Conservation (phyloP, 2,113 vertebrate species). For the Astur gentilis region DNA sequence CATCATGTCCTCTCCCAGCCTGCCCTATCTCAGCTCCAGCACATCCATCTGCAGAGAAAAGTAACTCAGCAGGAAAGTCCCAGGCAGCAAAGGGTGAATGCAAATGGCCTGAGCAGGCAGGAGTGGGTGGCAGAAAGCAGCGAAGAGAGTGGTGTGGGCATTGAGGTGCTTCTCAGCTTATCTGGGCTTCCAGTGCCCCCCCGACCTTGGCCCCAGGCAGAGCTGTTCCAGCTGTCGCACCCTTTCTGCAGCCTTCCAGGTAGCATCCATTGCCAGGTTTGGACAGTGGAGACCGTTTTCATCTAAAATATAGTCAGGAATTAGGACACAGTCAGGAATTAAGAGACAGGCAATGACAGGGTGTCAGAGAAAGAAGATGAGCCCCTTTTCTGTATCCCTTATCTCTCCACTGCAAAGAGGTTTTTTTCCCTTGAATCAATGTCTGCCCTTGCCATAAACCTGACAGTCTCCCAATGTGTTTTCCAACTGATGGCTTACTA, state of each 20-base stretch:
- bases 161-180: not conserved
- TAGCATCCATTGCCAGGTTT: not conserved
- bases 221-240: not conserved
- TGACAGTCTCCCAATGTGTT: not conserved
- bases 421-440: not conserved
- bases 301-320: not conserved
- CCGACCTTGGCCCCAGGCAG: not conserved
- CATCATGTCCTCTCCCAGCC: not conserved
- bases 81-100: not conserved
- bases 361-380: not conserved
- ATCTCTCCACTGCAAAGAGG: not conserved
- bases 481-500: not conserved
- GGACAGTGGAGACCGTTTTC: not conserved
- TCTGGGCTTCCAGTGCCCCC: not conserved
- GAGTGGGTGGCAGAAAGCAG: not conserved
- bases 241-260: not conserved
- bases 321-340: fast-evolving
- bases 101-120: not conserved
- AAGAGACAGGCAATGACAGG: not conserved
- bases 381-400: not conserved
- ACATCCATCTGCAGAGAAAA: not conserved
- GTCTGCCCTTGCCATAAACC: not conserved
- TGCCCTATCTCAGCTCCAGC: not conserved
- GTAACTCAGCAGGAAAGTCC: too few relatives aligned
- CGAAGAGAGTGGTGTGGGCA: not conserved